Evolutionary conservation across 2,888 invertebrate species (phyloP), one percentile per base, ranked within the genome.

Genomic region (Drosophila borealis): DNA sequence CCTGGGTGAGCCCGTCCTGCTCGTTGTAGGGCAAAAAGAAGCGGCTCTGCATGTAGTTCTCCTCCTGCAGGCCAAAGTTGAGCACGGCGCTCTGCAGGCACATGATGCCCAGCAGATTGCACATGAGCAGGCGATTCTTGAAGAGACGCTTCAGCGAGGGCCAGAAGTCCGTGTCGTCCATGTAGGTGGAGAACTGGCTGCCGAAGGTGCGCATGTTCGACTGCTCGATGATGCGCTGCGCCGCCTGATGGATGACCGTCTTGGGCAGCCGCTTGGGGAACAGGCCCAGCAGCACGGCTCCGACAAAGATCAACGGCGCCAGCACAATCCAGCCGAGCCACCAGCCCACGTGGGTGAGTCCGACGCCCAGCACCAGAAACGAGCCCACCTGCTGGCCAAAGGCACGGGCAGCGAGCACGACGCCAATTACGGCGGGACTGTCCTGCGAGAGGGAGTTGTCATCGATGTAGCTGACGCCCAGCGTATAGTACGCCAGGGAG

Each of bases 401-500:
- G 1, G 91, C 80, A n/a, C 89, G 88, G 0, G 91, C 89, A 0
- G 91, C 92, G 34, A 93, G 56, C 0, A 88, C 88, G 0, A 89
- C 84, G 0, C 93, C 93, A 65, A 94, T 91, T 34, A 92, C 92
- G 1, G 93, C 92, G 1, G 94, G 93, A 66, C 93, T 93, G 49
- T 94, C 93, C 53, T 93, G 91, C 19, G 92, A 93, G 25, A 93
- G 91, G 0, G 94, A 93, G 81, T 95, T 95, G 75, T 95, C 95
- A 69, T 95, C 95, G 9, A 95, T 91, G 77, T 94, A 95, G 4
- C 94, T 93, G 19, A 95, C 90, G 8, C 94, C 95, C 17, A 94
- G 92, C 0, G 94, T 92, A 46, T 93, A 93, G 75, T 94, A 94
- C 0, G 94, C 93, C 34, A 93, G 85, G 14, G 92, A 92, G 0